A percentile compares a stretch with the other conserved stretches of the same genome.
These are phyloP conservation scores for Aphaenogaster floridana DNA, from an alignment of 1,140 invertebrate species.

Conservation along the genomic window DNA sequence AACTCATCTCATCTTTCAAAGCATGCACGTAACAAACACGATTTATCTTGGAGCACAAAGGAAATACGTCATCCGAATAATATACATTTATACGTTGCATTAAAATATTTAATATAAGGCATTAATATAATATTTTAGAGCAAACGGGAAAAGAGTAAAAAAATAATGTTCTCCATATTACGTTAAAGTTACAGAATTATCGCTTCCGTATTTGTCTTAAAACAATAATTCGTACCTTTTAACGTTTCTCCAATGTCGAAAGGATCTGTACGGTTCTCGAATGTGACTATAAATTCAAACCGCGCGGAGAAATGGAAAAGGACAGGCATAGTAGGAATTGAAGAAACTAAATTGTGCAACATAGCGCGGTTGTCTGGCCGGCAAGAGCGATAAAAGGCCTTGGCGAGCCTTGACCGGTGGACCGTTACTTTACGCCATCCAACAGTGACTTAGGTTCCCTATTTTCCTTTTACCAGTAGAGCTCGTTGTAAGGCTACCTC, in stretches of 20 bases:
- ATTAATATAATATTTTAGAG: not conserved
- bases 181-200: not conserved
- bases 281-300: not conserved
- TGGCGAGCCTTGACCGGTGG: constrained; percentile 83
- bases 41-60: constrained; percentile 25
- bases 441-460: constrained; percentile 62
- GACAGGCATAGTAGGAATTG: constrained; percentile 48
- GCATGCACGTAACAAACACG: not conserved
- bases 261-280: not conserved
- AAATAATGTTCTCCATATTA: not conserved
- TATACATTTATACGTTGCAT: not conserved
- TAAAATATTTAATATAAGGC: constrained; percentile 14
- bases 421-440: constrained; percentile 80
- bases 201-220: not conserved
- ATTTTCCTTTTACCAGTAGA: constrained; percentile 72
- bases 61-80: not conserved
- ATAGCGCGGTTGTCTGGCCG: constrained; percentile 63
- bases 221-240: constrained; percentile 45
- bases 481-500: not conserved
- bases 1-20: constrained; percentile 50
- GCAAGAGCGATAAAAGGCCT: constrained; percentile 80
- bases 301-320: constrained; percentile 42
- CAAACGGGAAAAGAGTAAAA: not conserved
- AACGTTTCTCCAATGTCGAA: not conserved
- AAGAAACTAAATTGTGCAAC: constrained; percentile 65